Evolutionary conservation across 2,113 vertebrate species (phyloP).

Genomic region (Copsychus sechellarum): DNA sequence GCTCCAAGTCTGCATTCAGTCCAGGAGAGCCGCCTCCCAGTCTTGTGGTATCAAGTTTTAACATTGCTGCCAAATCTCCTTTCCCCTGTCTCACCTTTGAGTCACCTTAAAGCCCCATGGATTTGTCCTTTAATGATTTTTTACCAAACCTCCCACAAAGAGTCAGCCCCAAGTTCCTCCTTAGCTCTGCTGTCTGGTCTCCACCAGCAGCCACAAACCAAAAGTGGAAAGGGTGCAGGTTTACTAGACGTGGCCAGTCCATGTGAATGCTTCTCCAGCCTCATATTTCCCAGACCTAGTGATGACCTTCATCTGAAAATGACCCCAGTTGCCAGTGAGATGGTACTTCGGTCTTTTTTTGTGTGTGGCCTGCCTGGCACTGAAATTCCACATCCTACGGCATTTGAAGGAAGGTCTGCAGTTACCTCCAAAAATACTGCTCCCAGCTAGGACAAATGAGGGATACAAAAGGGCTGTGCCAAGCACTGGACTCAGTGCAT

Average conservation of each 20-base stretch:
- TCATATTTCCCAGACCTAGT: neutral
- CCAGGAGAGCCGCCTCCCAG: neutral
- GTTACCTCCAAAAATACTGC: neutral
- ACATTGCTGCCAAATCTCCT: neutral
- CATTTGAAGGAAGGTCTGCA: neutral
- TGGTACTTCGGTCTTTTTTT: neutral
- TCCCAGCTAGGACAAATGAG: accelerated
- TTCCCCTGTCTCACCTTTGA: neutral
- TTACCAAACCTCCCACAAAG: neutral
- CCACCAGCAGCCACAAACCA: neutral
- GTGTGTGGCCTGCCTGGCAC: neutral
- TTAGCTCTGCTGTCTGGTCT: neutral
- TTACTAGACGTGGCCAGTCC: neutral
- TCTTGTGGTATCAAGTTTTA: neutral
- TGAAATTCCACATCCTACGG: accelerated
- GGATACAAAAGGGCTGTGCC: neutral
- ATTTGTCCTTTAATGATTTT: neutral
- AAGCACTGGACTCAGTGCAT: neutral
- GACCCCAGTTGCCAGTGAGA: neutral
- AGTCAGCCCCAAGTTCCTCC: neutral
- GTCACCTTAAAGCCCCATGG: neutral
- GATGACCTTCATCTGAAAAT: neutral
- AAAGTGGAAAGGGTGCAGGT: no score
- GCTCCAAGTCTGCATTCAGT: neutral
- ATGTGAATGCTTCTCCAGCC: neutral